These are phyloP conservation scores for Pluvianellus socialis DNA, from an alignment of 2,113 vertebrate species.

Conservation along the genomic window DNA sequence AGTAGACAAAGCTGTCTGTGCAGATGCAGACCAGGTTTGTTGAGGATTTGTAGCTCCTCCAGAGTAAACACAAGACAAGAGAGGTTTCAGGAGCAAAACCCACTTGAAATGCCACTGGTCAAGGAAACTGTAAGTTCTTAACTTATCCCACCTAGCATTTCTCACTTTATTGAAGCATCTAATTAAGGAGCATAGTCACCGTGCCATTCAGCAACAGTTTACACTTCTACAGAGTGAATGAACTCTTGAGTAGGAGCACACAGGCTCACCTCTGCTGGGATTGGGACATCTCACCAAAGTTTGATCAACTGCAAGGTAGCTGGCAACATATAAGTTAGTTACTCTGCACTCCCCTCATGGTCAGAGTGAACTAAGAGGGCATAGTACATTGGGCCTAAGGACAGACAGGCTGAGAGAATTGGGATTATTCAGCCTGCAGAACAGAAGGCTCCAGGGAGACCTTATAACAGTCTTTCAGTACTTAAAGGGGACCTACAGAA, in stretches of 20 bases:
- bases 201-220: neutral
- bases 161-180: neutral
- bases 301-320: neutral
- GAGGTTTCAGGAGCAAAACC: neutral
- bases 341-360: neutral
- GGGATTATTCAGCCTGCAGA: too few relatives aligned
- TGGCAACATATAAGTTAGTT: neutral
- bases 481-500: too few relatives aligned
- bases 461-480: too few relatives aligned
- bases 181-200: neutral
- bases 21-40: neutral
- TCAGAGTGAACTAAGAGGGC: neutral
- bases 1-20: neutral
- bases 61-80: neutral
- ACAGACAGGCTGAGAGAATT: too few relatives aligned
- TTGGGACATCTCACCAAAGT: neutral
- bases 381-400: neutral
- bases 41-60: neutral
- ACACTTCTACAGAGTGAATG: neutral
- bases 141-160: neutral
- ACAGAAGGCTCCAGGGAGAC: too few relatives aligned
- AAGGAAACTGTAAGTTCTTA: neutral
- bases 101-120: neutral
- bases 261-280: neutral
- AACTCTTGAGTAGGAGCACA: neutral